phyloP scores from a whole-genome alignment of 2,888 invertebrate species.

The Mactromeris polynyma region DNA sequence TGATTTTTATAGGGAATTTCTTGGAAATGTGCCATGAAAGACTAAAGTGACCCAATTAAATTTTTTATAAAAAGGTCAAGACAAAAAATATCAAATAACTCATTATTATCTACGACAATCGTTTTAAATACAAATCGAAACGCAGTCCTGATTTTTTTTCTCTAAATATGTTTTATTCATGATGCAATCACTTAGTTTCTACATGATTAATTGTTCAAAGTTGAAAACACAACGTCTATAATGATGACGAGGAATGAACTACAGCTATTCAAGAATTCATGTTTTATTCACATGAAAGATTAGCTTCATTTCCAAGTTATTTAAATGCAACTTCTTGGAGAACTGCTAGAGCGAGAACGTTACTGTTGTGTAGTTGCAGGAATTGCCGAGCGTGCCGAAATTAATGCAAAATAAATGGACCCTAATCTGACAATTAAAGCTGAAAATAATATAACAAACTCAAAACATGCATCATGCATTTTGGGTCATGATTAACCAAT shows the following conservation, averaged over 20 bases:
- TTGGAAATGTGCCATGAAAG: too few species aligned
- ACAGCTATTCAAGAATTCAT: not conserved
- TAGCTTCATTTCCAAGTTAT: slow-evolving; percentile 28
- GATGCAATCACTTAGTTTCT: not conserved
- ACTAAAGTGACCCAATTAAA: too few species aligned
- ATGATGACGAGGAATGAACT: not conserved
- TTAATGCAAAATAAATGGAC: slow-evolving; percentile 46
- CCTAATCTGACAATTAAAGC: slow-evolving; percentile 25
- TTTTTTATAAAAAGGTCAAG: too few species aligned
- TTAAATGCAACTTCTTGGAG: slow-evolving; percentile 28
- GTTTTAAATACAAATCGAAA: too few species aligned
- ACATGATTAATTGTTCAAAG: not conserved
- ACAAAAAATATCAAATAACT: too few species aligned
- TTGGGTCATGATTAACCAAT: slow-evolving; percentile 31
- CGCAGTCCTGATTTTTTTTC: not conserved
- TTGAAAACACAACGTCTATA: not conserved
- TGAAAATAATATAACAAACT: slow-evolving; percentile 27
- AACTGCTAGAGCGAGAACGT: not conserved
- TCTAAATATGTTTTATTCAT: slow-evolving; percentile 15
- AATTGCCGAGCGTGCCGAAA: slow-evolving; percentile 17
- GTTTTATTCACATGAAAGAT: slow-evolving; percentile 16
- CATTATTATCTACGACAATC: too few species aligned
- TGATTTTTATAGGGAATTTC: too few species aligned
- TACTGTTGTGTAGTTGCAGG: not conserved
- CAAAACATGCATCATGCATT: slow-evolving; percentile 31